phyloP scores from a whole-genome alignment of 2,113 vertebrate genomes.

The Dryoscopus gambensis region DNA sequence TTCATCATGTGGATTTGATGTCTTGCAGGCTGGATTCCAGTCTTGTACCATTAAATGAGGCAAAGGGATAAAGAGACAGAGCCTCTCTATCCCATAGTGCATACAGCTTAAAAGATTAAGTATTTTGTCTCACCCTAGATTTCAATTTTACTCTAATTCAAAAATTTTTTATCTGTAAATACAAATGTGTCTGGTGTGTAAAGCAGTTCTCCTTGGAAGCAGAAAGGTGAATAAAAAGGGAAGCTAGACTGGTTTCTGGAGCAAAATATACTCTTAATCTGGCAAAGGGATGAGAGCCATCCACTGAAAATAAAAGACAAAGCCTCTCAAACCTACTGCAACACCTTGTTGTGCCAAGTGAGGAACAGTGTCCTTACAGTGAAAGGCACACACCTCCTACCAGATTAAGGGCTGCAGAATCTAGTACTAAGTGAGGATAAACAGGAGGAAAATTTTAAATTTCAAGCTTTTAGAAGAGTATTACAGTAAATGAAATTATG shows the following conservation, averaged over 20 bases:
- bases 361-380: neutral
- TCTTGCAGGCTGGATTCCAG: constrained; percentile 32
- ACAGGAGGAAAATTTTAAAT: neutral
- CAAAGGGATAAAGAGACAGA: constrained; percentile 29
- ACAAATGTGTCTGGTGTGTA: neutral
- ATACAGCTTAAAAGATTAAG: constrained; percentile 45
- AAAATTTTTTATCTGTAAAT: neutral
- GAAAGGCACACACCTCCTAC: neutral
- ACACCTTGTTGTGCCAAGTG: neutral
- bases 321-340: neutral
- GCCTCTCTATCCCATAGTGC: neutral
- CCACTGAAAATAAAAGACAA: neutral
- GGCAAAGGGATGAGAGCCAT: neutral
- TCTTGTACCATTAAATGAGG: constrained; percentile 5
- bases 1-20: constrained; percentile 26
- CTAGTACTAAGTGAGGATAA: neutral
- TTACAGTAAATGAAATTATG: neutral
- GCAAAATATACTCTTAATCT: neutral
- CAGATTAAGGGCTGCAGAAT: neutral
- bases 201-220: neutral
- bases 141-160: constrained; percentile 23
- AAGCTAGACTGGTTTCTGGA: neutral
- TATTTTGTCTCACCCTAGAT: constrained; percentile 3
- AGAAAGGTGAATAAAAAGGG: neutral
- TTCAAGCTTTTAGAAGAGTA: neutral